Evolutionary conservation across 1,140 invertebrate genomes (phyloP), one percentile per base, ranked within the genome.

Genomic region (Sarcophaga peregrina): DNA sequence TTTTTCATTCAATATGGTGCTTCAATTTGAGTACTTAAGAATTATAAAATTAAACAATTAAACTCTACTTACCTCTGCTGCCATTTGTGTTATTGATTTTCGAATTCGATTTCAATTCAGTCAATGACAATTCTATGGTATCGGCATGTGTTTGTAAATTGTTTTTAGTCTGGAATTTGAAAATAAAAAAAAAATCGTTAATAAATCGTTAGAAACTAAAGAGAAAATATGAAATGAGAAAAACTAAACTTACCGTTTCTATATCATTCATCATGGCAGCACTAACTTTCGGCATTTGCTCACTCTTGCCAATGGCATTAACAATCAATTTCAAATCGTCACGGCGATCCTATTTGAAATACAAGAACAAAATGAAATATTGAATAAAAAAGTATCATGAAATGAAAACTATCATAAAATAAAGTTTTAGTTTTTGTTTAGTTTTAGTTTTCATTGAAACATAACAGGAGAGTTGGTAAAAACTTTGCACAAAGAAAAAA

Each of bases 281-380:
- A 82, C 85, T 88, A 54, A 89, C 84, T 86, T 90, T 90, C 78
- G 88, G 87, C 85, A 86, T 88, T 83, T 90, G 88, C 46, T 85
- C 84, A 83, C 86, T 88, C 82, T 90, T 90, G 17, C 87, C 87
- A 85, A 90, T 88, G 85, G 89, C 88, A 74, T 87, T 86, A 52
- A 89, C 86, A 85, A 89, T 90, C 54, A 89, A 86, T 85, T 90
- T 87, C 78, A 90, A 88, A 86, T 90, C 89, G 89, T 90, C 89
- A 73, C 87, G 87, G 20, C 89, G 89, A 85, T 90, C 89, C 89
- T 90, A 84, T 48, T 15, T 54, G 15, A 75, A 75, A 37, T 15
- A 47, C 15, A 15, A 54, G 52, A 54, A 54, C 10, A 54, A 54
- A 15, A 54, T 54, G 52, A 54, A 54, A 54, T 3, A 25, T 9